Evolutionary conservation across 2,113 vertebrate genomes (phyloP), one percentile per base, ranked within the genome.

Genomic region (Ceratotherium simum): DNA sequence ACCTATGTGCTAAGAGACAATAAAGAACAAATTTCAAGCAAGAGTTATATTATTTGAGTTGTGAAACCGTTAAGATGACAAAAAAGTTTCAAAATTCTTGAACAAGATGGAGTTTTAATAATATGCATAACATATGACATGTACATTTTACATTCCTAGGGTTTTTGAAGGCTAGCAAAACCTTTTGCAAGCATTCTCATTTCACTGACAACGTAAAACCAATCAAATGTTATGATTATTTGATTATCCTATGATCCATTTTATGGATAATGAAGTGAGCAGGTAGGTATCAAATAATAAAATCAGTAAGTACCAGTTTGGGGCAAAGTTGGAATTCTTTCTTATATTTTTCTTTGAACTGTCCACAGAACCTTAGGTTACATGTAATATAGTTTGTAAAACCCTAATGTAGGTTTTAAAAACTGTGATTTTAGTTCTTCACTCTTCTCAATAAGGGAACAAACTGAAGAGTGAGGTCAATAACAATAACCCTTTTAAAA

Each of bases 401-500:
- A 62, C 64, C 36, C 33, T 94, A 54, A 79, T 72, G 18, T 62
- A 67, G 54, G 14, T 72, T 94, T 97, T 86, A 51, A 96, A 81
- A 76, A 83, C 23, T 60, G 6, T 96, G 46, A 60, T 48, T 89
- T 89, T 96, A 90, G 83, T 93, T 95, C 69, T 84, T 90, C 27
- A 51, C 12, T 93, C 51, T 95, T 95, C 84, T 97, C n/a, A 79
- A 39, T 75, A 96, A 79, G n/a, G 54, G 21, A 91, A n/a, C 12
- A 81, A 60, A 83, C 51, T 87, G 73, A 95, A 90, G 70, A 64
- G n/a, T 39, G 39, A 95, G 67, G n/a, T 96, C 48, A 83, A 54
- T 87, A 96, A 75, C 79, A 95, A 42, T 94, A 86, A 86, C 80
- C 48, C n/a, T 94, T 92, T 94, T 86, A 4, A 97, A 96, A 95